Conservation (phyloP, 2,797 vertebrate species). For the Prionace glauca region DNA sequence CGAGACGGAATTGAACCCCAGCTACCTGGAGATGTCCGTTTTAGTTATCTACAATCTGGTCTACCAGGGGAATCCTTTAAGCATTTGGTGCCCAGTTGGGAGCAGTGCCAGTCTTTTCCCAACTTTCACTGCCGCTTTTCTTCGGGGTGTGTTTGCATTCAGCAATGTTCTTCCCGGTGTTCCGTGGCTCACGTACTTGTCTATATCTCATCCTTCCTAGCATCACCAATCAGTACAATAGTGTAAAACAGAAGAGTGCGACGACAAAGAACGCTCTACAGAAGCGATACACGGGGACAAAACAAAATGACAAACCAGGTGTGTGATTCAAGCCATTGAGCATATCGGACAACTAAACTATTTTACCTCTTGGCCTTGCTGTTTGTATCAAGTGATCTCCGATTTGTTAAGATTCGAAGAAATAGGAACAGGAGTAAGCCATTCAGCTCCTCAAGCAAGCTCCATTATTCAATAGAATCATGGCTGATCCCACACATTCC, state of each 20-base stretch:
- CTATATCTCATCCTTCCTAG: slow-evolving; percentile 51
- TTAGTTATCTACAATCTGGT: too few relatives aligned
- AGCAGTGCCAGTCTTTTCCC: too few relatives aligned
- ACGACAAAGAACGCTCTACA: slow-evolving; percentile 62
- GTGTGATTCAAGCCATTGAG: background rate
- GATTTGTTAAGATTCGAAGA: background rate
- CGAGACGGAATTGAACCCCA: too few relatives aligned
- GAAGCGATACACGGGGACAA: slow-evolving; percentile 67
- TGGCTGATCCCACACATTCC: background rate
- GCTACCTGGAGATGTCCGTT: too few relatives aligned
- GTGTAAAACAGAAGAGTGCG: slow-evolving; percentile 67
- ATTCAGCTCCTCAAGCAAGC: background rate
- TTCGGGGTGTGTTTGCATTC: background rate
- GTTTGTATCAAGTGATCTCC: background rate
- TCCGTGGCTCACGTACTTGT: background rate
- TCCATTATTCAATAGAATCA: too few relatives aligned
- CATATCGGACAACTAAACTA: background rate
- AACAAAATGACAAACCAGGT: slow-evolving; percentile 65
- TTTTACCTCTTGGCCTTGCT: background rate
- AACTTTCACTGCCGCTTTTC: background rate
- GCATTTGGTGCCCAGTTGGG: background rate
- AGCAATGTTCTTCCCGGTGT: too few relatives aligned
- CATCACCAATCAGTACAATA: slow-evolving; percentile 64
- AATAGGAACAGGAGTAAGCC: background rate
- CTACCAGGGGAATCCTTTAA: too few relatives aligned